Base-by-base conservation (phyloP, 2,113 vertebrate species). In the Eublepharis macularius region DNA sequence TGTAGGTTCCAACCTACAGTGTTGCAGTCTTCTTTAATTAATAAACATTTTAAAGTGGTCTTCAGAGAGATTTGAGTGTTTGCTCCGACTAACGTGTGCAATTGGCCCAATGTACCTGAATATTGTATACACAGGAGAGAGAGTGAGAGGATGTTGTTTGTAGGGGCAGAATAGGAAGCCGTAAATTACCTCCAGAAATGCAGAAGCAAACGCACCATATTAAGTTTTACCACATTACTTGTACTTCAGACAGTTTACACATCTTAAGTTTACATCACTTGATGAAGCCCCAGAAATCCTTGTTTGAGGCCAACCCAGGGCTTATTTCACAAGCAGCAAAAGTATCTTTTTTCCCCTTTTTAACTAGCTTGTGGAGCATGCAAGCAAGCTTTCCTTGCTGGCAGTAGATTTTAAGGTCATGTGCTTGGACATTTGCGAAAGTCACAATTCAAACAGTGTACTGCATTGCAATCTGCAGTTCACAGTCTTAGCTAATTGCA, bases 391-490 rank as follows among this genome's bases (percentile, higher is more conserved):
- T 87, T 88, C 86, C n/a, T 80, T 90, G 88, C 92, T 92, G 84
- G 89, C 90, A 92, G 93, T 91, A 84, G 92, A 90, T 91, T 92
- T 90, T 88, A 80, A 93, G 92, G 92, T 93, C 57, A 89, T 92
- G 90, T 80, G 32, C 86, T 94, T 92, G 93, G 92, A 92, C 92
- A 94, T 92, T 93, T 92, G 89, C 83, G 93, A 90, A 93, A 85
- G 93, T 91, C 88, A 89, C 80, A 90, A 94, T 92, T 93, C 90
- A 91, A 90, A 89, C 47, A 90, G 87, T 89, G 88, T 87, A 88
- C 80, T 88, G 89, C 92, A 93, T 85, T 79, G 54, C 72, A 86
- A 80, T 86, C 43, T 90, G 85, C 86, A 88, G 75, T 92, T 91
- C 88, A 90, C 82, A 90, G 76, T 92, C 88, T 70, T 87, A 84